Evolutionary conservation across 2,888 invertebrate genomes (phyloP).

Genomic region (Drosophila rubida): DNA sequence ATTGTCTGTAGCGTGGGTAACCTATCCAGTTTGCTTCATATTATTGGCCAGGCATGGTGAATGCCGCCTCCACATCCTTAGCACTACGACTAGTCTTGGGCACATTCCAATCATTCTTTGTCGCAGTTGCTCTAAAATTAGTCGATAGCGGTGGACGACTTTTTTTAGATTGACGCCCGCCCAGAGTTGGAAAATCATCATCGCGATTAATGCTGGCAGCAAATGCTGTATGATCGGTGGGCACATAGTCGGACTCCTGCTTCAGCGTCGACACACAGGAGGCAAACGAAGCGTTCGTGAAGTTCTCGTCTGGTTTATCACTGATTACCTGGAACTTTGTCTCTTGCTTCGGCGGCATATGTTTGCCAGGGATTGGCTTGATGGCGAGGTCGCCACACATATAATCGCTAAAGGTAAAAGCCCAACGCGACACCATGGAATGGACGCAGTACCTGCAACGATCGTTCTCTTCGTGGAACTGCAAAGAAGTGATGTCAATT

Average conservation of each 20-base stretch:
- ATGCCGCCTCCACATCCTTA: constrained; percentile 2
- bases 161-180: constrained; percentile 3
- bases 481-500: constrained; percentile 8
- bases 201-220: not conserved
- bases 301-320: not conserved
- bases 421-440: constrained; percentile 85
- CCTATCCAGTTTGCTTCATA: too few species aligned
- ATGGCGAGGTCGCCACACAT: constrained; percentile 85
- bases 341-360: constrained; percentile 80
- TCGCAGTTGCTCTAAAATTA: not conserved
- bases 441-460: constrained; percentile 84
- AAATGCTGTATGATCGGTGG: constrained; percentile 40
- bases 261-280: constrained; percentile 7
- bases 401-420: constrained; percentile 85
- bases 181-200: constrained; percentile 45
- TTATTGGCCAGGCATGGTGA: constrained; percentile 29
- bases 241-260: constrained; percentile 23
- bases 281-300: not conserved
- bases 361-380: constrained; percentile 83
- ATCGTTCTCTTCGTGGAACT: constrained; percentile 84
- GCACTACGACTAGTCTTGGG: not conserved
- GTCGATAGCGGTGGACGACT: not conserved
- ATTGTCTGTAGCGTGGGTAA: too few species aligned
- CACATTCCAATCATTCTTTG: constrained; percentile 25
- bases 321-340: constrained; percentile 27